phyloP scores from a whole-genome alignment of 2,113 vertebrate species.

The Grammomys surdaster region DNA sequence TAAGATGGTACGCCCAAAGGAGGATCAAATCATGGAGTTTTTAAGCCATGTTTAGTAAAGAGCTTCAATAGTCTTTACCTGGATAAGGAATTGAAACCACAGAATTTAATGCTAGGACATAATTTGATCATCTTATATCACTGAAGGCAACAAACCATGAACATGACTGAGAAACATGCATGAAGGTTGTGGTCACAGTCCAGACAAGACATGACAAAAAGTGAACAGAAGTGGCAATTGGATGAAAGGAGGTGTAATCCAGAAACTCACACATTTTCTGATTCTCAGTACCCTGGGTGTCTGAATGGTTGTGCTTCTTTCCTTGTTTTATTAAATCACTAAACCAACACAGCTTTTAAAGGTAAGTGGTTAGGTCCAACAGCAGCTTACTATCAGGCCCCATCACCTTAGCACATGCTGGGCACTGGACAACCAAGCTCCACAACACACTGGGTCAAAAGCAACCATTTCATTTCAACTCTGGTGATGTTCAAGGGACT shows the following conservation, averaged over 20 bases:
- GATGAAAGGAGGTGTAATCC: not conserved
- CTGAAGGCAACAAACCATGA: not conserved
- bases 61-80: not conserved
- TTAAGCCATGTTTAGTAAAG: not conserved
- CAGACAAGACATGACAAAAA: not conserved
- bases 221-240: not conserved
- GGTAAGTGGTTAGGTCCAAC: not conserved
- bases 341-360: not conserved
- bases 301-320: not conserved
- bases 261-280: not conserved
- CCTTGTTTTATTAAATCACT: not conserved
- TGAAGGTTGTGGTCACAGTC: not conserved
- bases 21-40: not conserved
- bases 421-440: too few species aligned
- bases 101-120: not conserved
- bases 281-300: not conserved
- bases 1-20: not conserved
- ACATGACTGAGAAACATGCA: not conserved
- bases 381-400: not conserved
- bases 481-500: not conserved
- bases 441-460: not conserved
- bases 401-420: not conserved
- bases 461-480: not conserved
- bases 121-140: not conserved
- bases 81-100: not conserved